These are phyloP conservation scores for Neomonachus schauinslandi DNA, from an alignment of 2,113 vertebrate genomes.

Conservation along the genomic window DNA sequence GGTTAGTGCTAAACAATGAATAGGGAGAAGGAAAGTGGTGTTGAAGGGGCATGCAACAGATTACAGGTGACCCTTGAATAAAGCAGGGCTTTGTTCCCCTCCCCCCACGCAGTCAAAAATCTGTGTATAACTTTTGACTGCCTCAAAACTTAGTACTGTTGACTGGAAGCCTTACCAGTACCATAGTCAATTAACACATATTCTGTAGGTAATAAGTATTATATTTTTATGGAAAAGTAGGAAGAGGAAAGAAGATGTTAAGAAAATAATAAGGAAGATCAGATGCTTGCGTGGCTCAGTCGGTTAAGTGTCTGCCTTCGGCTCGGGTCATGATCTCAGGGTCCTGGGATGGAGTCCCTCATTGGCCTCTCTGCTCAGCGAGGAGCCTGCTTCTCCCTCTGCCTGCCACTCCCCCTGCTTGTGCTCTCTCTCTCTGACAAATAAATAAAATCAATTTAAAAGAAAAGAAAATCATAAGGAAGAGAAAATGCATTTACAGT, in stretches of 20 bases:
- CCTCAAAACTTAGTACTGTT: background rate
- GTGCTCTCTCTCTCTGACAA: background rate
- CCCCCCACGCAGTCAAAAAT: background rate
- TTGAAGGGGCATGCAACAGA: background rate
- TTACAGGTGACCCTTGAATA: background rate
- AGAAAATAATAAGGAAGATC: background rate
- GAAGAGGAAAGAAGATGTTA: background rate
- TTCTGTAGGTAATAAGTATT: background rate
- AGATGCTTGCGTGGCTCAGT: too few species aligned
- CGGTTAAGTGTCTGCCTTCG: background rate
- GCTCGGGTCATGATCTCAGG: background rate
- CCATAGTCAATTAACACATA: background rate
- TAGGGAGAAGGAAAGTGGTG: background rate
- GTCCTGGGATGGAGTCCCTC: background rate
- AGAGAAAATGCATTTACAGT: background rate
- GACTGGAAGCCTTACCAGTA: background rate
- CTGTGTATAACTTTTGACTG: background rate
- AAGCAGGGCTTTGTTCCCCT: background rate
- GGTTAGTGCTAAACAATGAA: constrained; percentile 3
- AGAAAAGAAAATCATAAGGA: background rate
- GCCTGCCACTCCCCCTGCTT: background rate
- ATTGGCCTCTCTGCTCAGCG: background rate
- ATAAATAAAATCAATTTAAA: background rate
- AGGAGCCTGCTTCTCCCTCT: background rate
- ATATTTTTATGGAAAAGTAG: background rate